Conservation (phyloP, 2,888 invertebrate species). For the Allophyes oxyacanthae region DNA sequence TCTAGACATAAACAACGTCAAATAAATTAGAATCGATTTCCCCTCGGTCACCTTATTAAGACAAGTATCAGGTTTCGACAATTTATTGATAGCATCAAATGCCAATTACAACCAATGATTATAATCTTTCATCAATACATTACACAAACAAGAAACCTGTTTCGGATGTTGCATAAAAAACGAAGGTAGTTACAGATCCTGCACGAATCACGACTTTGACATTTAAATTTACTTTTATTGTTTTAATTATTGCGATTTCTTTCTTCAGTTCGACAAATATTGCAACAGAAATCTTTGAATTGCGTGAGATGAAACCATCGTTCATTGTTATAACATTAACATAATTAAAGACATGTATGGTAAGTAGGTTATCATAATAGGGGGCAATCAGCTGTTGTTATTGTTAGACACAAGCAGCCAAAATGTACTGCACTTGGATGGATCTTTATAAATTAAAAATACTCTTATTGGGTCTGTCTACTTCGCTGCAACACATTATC, state of each 20-base stretch:
- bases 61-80: constrained; percentile 9
- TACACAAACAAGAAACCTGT: constrained; percentile 11
- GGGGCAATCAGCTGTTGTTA: constrained; percentile 13
- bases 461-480: not conserved
- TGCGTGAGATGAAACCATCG: constrained; percentile 16
- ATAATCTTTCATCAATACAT: constrained; percentile 15
- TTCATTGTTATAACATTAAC: constrained; percentile 14
- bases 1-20: constrained; percentile 5
- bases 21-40: constrained; percentile 16
- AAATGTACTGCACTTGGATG: too few relatives aligned
- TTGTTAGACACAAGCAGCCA: not conserved
- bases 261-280: constrained; percentile 10
- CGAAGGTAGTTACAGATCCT: constrained; percentile 27
- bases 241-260: constrained; percentile 4
- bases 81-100: constrained; percentile 36
- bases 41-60: constrained; percentile 10
- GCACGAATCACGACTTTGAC: constrained; percentile 27
- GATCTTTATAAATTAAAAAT: not conserved
- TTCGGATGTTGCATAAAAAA: constrained; percentile 25
- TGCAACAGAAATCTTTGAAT: constrained; percentile 15
- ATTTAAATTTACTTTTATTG: constrained; percentile 23
- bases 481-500: constrained; percentile 17
- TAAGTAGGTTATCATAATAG: constrained; percentile 21
- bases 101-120: constrained; percentile 13
- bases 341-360: constrained; percentile 1